Percentiles rank a stretch among this genome's conserved stretches.
Conservation (phyloP, 2,888 invertebrate species). For the Caenorhabditis angaria region DNA sequence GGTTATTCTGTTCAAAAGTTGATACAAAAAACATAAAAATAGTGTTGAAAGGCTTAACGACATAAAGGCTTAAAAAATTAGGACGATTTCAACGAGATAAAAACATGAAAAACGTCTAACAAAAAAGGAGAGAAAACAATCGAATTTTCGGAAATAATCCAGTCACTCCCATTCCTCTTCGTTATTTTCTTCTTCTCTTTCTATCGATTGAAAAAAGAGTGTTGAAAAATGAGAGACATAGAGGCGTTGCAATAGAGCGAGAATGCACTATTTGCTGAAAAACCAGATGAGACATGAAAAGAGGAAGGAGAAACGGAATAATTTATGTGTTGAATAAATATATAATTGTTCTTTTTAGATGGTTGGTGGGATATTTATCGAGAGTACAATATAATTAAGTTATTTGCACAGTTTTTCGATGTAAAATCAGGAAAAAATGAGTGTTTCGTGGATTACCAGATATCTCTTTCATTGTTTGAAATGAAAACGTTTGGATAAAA, state of each 20-base stretch:
- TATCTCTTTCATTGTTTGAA: too few relatives aligned
- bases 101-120: not conserved
- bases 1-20: too few relatives aligned
- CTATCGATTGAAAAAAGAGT: not conserved
- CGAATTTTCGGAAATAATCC: not conserved
- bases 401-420: too few relatives aligned
- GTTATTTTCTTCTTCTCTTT: not conserved
- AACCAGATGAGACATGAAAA: not conserved
- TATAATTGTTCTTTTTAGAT: conserved; percentile 4
- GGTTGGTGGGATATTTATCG: too few relatives aligned
- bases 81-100: not conserved
- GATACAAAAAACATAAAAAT: too few relatives aligned
- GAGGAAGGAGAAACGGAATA: not conserved
- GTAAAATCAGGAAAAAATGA: too few relatives aligned
- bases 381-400: too few relatives aligned
- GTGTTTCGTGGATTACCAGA: too few relatives aligned
- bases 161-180: not conserved
- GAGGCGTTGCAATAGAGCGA: not conserved
- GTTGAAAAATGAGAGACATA: not conserved
- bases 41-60: not conserved
- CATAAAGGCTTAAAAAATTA: too few relatives aligned
- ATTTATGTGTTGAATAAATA: not conserved
- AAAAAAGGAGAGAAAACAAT: not conserved
- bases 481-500: too few relatives aligned
- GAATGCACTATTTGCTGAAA: not conserved